These are phyloP conservation scores for Neelides folsomi DNA, from an alignment of 2,888 invertebrate genomes.

Conservation along the genomic window DNA sequence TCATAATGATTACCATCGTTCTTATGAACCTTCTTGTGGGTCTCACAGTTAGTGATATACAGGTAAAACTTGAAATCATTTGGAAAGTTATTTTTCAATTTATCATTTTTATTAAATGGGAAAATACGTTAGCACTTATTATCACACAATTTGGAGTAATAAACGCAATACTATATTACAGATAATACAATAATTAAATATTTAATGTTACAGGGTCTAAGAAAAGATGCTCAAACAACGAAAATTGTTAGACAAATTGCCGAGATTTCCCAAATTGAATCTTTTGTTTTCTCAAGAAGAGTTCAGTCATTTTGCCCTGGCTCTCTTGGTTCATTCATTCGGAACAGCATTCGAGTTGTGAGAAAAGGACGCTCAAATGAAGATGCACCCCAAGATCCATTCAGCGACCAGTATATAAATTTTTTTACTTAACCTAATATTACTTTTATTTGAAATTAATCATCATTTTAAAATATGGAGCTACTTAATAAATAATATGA, in stretches of 20 bases:
- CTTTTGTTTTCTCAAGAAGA: constrained; percentile 28
- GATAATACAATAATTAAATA: no score
- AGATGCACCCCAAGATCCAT: constrained; percentile 5
- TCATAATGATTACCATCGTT: constrained; percentile 31
- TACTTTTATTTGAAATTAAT: no score
- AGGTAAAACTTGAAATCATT: constrained; percentile 12
- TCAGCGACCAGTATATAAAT: constrained; percentile 15
- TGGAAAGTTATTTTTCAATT: no score
- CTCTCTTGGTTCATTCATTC: constrained; percentile 22
- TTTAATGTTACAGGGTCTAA: constrained; percentile 22
- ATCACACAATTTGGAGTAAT: no score
- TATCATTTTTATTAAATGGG: no score
- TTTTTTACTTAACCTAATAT: no score
- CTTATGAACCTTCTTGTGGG: constrained; percentile 25
- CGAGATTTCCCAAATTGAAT: constrained; percentile 28
- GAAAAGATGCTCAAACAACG: constrained; percentile 27
- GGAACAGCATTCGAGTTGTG: constrained; percentile 28
- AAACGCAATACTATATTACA: no score
- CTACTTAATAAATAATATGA: not conserved
- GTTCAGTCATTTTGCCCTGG: constrained; percentile 28
- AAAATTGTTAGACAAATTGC: constrained; percentile 27
- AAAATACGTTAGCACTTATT: no score
- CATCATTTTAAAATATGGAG: no score
- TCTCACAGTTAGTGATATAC: constrained; percentile 27
- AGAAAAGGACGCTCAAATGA: constrained; percentile 8